A percentile compares a stretch with the other conserved stretches of the same genome.
phyloP scores from a whole-genome alignment of 2,113 vertebrate genomes.

The Procavia capensis region DNA sequence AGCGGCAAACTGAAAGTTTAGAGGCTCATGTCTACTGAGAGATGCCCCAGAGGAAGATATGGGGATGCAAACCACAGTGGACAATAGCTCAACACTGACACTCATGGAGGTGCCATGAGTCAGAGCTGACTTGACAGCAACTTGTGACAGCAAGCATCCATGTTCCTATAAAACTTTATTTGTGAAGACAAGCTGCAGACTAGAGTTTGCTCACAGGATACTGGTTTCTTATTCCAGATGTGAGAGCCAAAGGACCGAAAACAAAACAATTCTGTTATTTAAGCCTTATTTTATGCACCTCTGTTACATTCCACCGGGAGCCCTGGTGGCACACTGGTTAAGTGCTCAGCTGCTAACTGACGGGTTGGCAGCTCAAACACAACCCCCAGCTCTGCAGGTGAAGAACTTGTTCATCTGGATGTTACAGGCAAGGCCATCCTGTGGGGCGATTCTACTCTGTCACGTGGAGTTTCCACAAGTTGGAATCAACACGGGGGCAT shows the following conservation, averaged over 20 bases:
- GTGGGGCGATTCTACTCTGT: too few species aligned
- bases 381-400: too few species aligned
- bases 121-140: background rate
- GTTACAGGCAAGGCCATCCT: too few species aligned
- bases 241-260: background rate
- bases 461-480: too few species aligned
- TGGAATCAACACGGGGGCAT: too few species aligned
- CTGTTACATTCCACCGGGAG: accelerated
- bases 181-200: background rate
- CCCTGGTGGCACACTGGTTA: too few species aligned
- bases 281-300: background rate
- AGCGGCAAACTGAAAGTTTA: background rate
- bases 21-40: background rate
- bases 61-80: background rate
- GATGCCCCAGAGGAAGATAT: background rate
- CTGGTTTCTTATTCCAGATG: accelerated
- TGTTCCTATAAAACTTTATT: background rate
- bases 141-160: background rate
- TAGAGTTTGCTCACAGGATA: background rate
- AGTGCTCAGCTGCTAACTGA: too few species aligned
- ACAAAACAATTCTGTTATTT: background rate
- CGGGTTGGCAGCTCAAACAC: too few species aligned
- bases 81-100: background rate
- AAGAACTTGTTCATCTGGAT: too few species aligned
- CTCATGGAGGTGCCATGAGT: background rate